These are phyloP conservation scores for Platygyra sinensis DNA, from an alignment of 64 coral and sea anemone genomes.

Conservation along the genomic window DNA sequence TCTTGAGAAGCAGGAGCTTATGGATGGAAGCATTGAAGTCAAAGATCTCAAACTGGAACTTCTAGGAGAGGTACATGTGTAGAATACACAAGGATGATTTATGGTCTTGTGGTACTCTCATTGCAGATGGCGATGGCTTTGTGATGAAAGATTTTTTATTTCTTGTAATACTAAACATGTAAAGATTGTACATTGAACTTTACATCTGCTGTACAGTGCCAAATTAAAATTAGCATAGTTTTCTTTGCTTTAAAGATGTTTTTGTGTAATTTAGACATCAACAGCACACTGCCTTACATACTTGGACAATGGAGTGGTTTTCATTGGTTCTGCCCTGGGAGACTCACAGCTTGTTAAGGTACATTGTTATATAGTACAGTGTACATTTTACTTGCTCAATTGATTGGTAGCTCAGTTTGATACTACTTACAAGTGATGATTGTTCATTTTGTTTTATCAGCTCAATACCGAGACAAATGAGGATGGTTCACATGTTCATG, in stretches of 20 bases:
- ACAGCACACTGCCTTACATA: conserved; percentile 95
- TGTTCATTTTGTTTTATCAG: conserved; percentile 40
- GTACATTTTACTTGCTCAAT: too few species aligned
- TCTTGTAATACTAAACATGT: too few species aligned
- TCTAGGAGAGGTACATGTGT: conserved; percentile 99
- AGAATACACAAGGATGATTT: not conserved
- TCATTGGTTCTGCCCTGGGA: conserved; percentile 88
- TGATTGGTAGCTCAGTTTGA: too few species aligned
- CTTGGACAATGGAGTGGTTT: conserved; percentile 96
- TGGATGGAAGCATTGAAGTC: conserved; percentile 89
- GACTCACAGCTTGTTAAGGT: conserved; percentile 99
- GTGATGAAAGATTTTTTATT: too few species aligned
- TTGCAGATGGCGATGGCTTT: too few species aligned
- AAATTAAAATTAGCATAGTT: not conserved
- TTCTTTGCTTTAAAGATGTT: not conserved
- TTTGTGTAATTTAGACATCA: conserved; percentile 51
- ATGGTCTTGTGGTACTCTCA: too few species aligned
- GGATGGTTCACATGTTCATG: conserved; percentile 85
- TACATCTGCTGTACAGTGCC: too few species aligned
- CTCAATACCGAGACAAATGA: conserved; percentile 89
- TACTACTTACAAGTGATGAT: not conserved
- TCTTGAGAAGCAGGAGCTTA: conserved; percentile 82
- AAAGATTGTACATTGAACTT: too few species aligned
- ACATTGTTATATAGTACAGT: not conserved
- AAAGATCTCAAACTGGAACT: conserved; percentile 95